Evolutionary conservation across 23 tunicate genomes (phyloP), one percentile per base, ranked within the genome.

Genomic region (Styela plicata): DNA sequence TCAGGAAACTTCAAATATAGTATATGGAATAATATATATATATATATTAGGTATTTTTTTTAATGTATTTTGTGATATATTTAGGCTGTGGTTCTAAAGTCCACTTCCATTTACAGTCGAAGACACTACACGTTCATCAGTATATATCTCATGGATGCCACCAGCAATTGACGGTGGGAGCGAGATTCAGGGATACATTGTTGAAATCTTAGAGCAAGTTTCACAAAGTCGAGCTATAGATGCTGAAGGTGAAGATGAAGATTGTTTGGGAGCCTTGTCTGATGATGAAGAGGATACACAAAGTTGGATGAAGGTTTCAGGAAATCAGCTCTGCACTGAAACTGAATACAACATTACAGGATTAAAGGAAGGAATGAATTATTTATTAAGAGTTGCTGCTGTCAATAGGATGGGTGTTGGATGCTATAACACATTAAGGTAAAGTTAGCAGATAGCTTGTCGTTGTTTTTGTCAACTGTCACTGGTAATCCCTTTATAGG

Each of bases 341-440:
- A 86, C 84, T 10, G 85, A 82, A 26, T 90, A 65, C 63, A 70
- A 69, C 2, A 92, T 95, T 0, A 80, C 86, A 25, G 99, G 89
- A 21, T 68, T 96, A 17, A 80, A 75, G 18, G 90, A 84, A 31
- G 88, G 85, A n/a, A 62, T 77, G 7, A 83, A 83, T 16, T 82
- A 88, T 65, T 53, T 84, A 7, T 87, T 96, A 88, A 93, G 94
- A 0, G 99, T 96, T 5, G 99, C 99, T 36, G 99, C 94, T 28
- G 94, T 86, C 80, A 96, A 82, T 78, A 82, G 78, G 44, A 74
- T 79, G 32, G 99, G 99, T 20, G 78, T 82, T 2, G 99, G 99
- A 0, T 18, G 79, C 26, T 87, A 85, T 82, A 79, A 69, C 24
- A 80, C 82, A 2, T 64, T 88, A 44, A 75, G 83, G 71, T 76